A percentile compares a stretch with the other conserved stretches of the same genome.
Evolutionary conservation across 2,888 invertebrate genomes (phyloP).

Genomic region (Agrochola litura): DNA sequence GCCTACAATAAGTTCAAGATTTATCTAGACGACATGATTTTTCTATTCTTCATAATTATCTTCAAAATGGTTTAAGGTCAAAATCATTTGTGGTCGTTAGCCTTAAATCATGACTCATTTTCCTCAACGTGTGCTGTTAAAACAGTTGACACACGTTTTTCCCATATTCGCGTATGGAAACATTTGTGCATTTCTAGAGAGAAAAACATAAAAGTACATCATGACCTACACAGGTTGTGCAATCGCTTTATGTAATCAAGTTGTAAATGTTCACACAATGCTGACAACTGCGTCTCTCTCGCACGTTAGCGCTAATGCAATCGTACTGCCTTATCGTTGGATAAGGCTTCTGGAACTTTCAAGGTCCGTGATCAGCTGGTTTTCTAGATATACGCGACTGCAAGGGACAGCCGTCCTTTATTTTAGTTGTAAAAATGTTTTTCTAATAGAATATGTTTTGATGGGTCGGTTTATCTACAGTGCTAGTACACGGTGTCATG

Average conservation of each 20-base stretch:
- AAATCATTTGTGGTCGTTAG: slow-evolving; percentile 24
- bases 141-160: slow-evolving; percentile 61
- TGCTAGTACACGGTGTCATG: not conserved
- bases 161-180: slow-evolving; percentile 53
- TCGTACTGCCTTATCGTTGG: slow-evolving; percentile 43
- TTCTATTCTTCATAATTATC: not conserved
- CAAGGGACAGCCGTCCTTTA: slow-evolving; percentile 29
- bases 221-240: slow-evolving; percentile 69
- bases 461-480: not conserved
- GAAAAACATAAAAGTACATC: slow-evolving; percentile 56
- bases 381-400: slow-evolving; percentile 33
- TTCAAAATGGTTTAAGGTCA: slow-evolving; percentile 16
- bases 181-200: slow-evolving; percentile 58
- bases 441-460: not conserved
- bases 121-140: slow-evolving; percentile 8
- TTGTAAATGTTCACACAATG: slow-evolving; percentile 72
- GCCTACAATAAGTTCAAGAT: not conserved
- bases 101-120: slow-evolving; percentile 48
- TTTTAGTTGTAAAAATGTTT: slow-evolving; percentile 3
- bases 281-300: slow-evolving; percentile 56
- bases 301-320: slow-evolving; percentile 39
- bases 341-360: slow-evolving; percentile 57
- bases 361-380: slow-evolving; percentile 49
- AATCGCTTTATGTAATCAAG: slow-evolving; percentile 70
- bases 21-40: not conserved